Percentiles rank a stretch among this genome's conserved stretches.
phyloP scores from a whole-genome alignment of 2,888 invertebrate species.

The Tetanocera ferruginea region DNA sequence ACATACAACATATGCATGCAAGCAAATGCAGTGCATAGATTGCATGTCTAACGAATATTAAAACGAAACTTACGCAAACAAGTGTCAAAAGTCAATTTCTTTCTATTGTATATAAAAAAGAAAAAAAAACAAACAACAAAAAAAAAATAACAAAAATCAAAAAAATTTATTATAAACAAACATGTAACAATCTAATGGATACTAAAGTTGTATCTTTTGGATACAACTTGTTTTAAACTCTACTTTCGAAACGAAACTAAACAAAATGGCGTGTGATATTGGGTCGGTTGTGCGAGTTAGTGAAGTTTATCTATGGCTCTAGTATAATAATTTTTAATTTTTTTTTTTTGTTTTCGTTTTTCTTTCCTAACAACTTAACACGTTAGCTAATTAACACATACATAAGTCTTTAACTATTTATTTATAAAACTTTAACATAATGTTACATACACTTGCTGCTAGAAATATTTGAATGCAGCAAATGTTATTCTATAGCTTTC shows the following conservation, averaged over 20 bases:
- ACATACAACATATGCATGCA: constrained; percentile 2
- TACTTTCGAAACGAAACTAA: constrained; percentile 41
- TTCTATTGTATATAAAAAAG: constrained; percentile 18
- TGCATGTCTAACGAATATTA: constrained; percentile 25
- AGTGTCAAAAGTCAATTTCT: constrained; percentile 28
- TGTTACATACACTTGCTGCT: not conserved
- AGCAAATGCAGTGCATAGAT: constrained; percentile 29
- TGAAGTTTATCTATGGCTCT: not conserved
- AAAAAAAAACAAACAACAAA: constrained; percentile 6
- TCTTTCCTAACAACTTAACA: not conserved
- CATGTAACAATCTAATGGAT: constrained; percentile 44
- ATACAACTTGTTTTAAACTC: constrained; percentile 7
- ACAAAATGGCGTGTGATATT: constrained; percentile 62
- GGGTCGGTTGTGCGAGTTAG: constrained; percentile 64
- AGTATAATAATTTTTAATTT: not conserved
- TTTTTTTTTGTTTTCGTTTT: not conserved
- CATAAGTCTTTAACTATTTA: no score
- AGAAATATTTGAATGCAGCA: not conserved
- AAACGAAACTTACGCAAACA: constrained; percentile 19
- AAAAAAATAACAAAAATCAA: not conserved
- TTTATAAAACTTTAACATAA: no score
- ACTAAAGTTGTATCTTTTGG: not conserved
- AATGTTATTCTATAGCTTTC: not conserved
- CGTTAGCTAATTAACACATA: not conserved
- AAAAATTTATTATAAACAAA: constrained; percentile 39